phyloP scores from a whole-genome alignment of 2,113 vertebrate species.

The Anguilla japonica region DNA sequence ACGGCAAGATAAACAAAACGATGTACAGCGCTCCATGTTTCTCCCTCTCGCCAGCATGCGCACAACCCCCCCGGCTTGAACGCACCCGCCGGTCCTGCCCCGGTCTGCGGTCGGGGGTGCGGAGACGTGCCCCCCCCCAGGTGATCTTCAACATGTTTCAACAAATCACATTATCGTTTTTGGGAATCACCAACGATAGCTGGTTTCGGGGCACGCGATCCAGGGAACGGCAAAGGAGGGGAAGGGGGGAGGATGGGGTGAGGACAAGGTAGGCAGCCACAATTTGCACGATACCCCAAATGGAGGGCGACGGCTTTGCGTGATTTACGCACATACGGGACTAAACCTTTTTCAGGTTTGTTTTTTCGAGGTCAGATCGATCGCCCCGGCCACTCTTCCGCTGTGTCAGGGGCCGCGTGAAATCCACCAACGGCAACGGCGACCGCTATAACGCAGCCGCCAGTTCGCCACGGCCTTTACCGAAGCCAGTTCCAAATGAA shows the following conservation, averaged over 20 bases:
- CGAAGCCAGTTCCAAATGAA: neutral
- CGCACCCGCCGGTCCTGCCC: neutral
- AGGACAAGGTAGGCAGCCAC: neutral
- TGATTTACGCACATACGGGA: neutral
- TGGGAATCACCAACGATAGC: neutral
- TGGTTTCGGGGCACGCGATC: neutral
- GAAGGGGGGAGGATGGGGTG: too few species aligned
- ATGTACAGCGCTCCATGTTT: neutral
- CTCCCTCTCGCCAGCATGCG: neutral
- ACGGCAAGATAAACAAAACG: neutral
- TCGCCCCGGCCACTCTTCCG: neutral
- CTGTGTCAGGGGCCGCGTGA: neutral
- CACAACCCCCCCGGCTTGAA: neutral
- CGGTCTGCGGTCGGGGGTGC: neutral
- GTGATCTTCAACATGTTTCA: neutral
- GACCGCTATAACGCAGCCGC: neutral
- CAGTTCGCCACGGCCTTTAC: neutral
- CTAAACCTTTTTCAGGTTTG: neutral
- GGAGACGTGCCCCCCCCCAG: neutral
- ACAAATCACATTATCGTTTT: neutral
- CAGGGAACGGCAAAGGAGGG: neutral
- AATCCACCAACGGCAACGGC: neutral
- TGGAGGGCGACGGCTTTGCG: too few species aligned
- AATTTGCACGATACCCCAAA: neutral
- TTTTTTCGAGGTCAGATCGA: neutral